Base-by-base conservation (phyloP, 2,888 invertebrate species). In the Leptarthrus brevirostris region DNA sequence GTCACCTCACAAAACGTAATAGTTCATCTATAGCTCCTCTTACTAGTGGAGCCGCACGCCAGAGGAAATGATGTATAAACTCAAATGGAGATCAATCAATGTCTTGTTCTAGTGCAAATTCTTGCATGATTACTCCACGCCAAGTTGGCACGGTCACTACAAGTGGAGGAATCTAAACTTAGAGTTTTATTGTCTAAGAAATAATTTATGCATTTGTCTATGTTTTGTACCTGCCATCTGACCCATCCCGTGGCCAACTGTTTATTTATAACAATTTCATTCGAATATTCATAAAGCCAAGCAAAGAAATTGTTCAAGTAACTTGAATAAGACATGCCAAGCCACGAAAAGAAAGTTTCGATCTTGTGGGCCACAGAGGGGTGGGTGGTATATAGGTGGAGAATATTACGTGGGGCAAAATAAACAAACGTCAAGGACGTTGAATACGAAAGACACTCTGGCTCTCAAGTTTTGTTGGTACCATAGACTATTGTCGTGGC, bases 391-490 rank as follows among this genome's bases (percentile, higher is more conserved):
- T 14, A 14, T 12, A 12, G n/a, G 16, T 40, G 44, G 22, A 53
- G 4, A 53, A 18, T 22, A 18, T 53, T 18, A 10, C 40, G 26
- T 22, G 66, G 66, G 56, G 47, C 47, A 34, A 24, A 66, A 66
- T 66, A 66, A 66, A 66, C 66, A 49, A 66, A 49, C 49, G 8
- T 66, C 44, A 66, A 66, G 66, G 49, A 22, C 66, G 49, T 14
- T 16, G 22, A 40, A 61, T 36, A 61, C 24, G 44, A 14, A 66
- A 66, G 49, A 66, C 66, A 26, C 22, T 49, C 49, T 66, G 49
- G 26, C 66, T 49, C 47, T 49, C 24, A 47, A 14, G 49, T 24
- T 14, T 26, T n/a, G 61, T 47, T 47, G 26, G 30, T 30, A 30
- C 1, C 30, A 30, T 16, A 16, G 56, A 56, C 56, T 26, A 16